Evolutionary conservation across 2,888 invertebrate genomes (phyloP).

Genomic region (Caenorhabditis sp.): DNA sequence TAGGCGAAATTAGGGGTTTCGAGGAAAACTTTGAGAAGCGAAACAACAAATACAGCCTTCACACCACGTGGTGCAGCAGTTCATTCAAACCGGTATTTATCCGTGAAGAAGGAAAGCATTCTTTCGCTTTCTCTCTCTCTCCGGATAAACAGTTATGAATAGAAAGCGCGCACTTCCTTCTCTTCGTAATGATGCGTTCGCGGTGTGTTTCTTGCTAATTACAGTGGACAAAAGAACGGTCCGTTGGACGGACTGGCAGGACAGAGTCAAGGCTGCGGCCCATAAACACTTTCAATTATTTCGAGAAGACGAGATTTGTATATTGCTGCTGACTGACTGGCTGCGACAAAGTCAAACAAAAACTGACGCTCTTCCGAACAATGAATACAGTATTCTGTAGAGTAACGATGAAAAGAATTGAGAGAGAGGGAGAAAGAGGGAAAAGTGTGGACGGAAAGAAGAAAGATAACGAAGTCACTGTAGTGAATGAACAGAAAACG

Average conservation of each 20-base stretch:
- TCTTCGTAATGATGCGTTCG: slow-evolving; percentile 2
- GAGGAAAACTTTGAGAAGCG: neutral
- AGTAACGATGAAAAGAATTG: slow-evolving; percentile 5
- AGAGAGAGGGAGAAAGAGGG: slow-evolving; percentile 2
- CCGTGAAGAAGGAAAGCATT: neutral
- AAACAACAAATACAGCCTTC: neutral
- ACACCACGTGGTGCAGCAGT: no score
- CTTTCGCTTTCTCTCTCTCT: no score
- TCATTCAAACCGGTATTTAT: neutral
- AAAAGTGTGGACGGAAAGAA: slow-evolving; percentile 3
- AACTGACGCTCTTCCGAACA: slow-evolving; percentile 17
- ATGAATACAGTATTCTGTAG: slow-evolving; percentile 14
- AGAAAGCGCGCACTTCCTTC: slow-evolving; percentile 13
- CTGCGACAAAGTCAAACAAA: slow-evolving; percentile 4
- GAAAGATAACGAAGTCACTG: slow-evolving; percentile 33
- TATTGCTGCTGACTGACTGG: neutral
- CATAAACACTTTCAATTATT: slow-evolving; percentile 46
- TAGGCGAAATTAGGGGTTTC: slow-evolving; percentile 2
- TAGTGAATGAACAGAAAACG: slow-evolving; percentile 14
- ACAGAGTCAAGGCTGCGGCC: slow-evolving; percentile 39
- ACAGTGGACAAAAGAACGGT: slow-evolving; percentile 39
- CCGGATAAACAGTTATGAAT: slow-evolving; percentile 30
- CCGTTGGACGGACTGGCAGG: neutral
- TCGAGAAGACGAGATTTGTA: slow-evolving; percentile 38
- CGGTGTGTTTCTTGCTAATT: slow-evolving; percentile 40